A percentile compares a stretch with the other conserved stretches of the same genome.
phyloP scores from a whole-genome alignment of 2,888 invertebrate genomes.

The Phyllotreta cruciferae region DNA sequence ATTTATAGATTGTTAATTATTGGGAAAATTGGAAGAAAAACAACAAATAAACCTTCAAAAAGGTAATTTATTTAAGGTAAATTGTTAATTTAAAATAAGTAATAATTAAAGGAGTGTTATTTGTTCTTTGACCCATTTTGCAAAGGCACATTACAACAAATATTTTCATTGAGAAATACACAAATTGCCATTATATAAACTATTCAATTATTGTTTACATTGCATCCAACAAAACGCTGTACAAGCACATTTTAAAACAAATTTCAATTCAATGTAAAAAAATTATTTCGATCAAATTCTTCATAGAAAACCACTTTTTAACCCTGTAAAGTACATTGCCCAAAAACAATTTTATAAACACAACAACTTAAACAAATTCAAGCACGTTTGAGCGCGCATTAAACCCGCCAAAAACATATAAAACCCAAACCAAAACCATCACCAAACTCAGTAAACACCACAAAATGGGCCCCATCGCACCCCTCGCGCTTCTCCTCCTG shows the following conservation, averaged over 20 bases:
- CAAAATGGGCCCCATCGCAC: conserved; percentile 30
- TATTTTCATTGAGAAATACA: conserved; percentile 1
- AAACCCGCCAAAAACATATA: conserved; percentile 22
- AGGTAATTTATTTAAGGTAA: not conserved
- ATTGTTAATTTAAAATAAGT: conserved; percentile 5
- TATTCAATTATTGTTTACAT: too few species aligned
- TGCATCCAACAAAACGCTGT: too few species aligned
- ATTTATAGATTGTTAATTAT: too few species aligned
- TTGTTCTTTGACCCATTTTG: conserved; percentile 2
- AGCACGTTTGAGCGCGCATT: conserved; percentile 13
- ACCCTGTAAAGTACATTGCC: conserved; percentile 12
- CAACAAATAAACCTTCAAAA: too few species aligned
- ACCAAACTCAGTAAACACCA: conserved; percentile 7
- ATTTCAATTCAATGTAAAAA: not conserved
- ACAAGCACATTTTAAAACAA: not conserved
- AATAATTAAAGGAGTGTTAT: not conserved
- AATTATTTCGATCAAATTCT: not conserved
- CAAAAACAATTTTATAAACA: conserved; percentile 9
- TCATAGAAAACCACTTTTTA: too few species aligned
- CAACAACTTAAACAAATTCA: not conserved
- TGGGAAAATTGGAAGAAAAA: too few species aligned
- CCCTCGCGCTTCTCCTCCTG: conserved; percentile 20
- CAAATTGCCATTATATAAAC: too few species aligned
- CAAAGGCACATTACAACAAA: conserved; percentile 1
- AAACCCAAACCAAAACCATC: conserved; percentile 8